These are phyloP conservation scores for Hymenopus coronatus DNA, from an alignment of 2,888 invertebrate genomes.

Conservation along the genomic window DNA sequence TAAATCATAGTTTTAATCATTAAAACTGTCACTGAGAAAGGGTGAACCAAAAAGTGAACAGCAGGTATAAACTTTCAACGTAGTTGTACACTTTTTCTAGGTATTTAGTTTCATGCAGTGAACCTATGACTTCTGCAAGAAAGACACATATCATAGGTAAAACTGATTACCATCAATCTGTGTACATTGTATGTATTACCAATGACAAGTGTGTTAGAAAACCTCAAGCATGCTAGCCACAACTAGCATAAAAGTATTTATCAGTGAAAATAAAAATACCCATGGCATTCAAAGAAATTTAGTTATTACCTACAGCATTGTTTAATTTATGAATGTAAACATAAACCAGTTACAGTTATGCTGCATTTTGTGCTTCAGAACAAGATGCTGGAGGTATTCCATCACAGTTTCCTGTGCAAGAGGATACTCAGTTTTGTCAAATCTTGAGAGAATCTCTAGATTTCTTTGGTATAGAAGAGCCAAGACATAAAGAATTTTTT, in stretches of 20 bases:
- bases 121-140: too few species aligned
- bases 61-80: too few species aligned
- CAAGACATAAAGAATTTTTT: constrained; percentile 84
- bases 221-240: too few species aligned
- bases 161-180: too few species aligned
- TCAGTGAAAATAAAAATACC: background rate
- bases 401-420: constrained; percentile 96
- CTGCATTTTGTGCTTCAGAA: constrained; percentile 48
- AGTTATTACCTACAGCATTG: background rate
- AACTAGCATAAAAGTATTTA: background rate
- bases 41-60: too few species aligned
- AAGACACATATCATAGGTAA: too few species aligned
- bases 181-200: too few species aligned
- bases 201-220: too few species aligned
- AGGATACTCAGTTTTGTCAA: constrained; percentile 94
- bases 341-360: background rate
- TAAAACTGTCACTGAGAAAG: too few species aligned
- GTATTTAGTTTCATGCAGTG: too few species aligned
- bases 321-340: background rate
- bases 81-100: too few species aligned
- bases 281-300: background rate
- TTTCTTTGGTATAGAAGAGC: constrained; percentile 94
- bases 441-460: constrained; percentile 93
- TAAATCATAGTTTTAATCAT: too few species aligned
- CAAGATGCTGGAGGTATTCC: constrained; percentile 93